Percentiles rank a stretch among this genome's conserved stretches.
Evolutionary conservation across 2,113 vertebrate species (phyloP).

Genomic region (Oplegnathus fasciatus): DNA sequence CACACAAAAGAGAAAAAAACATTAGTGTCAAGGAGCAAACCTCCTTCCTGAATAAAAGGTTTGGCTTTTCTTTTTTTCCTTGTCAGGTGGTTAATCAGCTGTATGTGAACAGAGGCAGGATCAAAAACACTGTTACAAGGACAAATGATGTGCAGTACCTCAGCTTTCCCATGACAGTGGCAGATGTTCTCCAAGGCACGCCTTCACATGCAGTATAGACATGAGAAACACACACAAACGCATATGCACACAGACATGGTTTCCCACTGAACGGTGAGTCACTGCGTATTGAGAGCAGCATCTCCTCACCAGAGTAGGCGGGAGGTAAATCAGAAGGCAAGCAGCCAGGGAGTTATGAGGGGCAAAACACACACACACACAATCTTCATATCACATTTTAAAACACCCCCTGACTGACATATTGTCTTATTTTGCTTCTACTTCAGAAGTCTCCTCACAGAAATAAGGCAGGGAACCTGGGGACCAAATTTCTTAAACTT

Average conservation of each 20-base stretch:
- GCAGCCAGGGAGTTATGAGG: conserved; percentile 21
- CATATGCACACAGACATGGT: background rate
- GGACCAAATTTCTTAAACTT: conserved; percentile 27
- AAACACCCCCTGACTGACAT: conserved; percentile 19
- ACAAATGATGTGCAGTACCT: conserved; percentile 1
- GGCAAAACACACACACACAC: conserved; percentile 11
- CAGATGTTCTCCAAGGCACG: conserved; percentile 25
- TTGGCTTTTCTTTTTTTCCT: background rate
- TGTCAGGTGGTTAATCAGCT: conserved; percentile 14
- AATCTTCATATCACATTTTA: background rate
- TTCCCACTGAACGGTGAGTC: conserved; percentile 45
- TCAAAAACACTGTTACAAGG: conserved; percentile 20
- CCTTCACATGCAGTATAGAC: background rate
- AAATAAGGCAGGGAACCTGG: conserved; percentile 7
- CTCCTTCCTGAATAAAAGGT: background rate
- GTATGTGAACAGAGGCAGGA: conserved; percentile 4
- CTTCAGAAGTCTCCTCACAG: conserved; percentile 21
- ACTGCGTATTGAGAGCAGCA: conserved; percentile 34
- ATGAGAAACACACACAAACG: background rate
- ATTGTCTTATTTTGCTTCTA: conserved; percentile 14
- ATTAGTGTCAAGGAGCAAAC: conserved; percentile 11
- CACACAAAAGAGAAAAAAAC: background rate
- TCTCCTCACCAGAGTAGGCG: conserved; percentile 40
- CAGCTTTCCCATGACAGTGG: background rate
- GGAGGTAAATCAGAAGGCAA: conserved; percentile 49